These are phyloP conservation scores for Drosophila ustulata DNA, from an alignment of 2,888 invertebrate species.

Conservation along the genomic window DNA sequence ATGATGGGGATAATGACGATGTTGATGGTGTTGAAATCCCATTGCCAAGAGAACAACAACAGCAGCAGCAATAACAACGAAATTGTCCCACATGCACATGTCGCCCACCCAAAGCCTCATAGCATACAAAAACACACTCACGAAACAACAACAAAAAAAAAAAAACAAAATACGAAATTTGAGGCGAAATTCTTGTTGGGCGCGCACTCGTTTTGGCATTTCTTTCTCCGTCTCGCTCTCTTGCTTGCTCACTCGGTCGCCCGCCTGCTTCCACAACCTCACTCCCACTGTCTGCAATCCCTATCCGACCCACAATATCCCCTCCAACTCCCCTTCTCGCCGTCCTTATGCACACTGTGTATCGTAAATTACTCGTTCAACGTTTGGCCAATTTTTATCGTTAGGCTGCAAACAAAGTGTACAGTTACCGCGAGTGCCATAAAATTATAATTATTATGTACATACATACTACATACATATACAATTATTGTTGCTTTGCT, in stretches of 20 bases:
- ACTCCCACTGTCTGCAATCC: background rate
- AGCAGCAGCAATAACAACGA: constrained; percentile 48
- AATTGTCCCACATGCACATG: constrained; percentile 67
- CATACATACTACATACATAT: constrained; percentile 4
- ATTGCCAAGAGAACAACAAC: constrained; percentile 53
- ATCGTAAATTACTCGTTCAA: constrained; percentile 35
- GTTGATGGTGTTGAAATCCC: constrained; percentile 60
- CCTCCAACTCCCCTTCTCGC: background rate
- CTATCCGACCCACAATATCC: background rate
- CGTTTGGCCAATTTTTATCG: constrained; percentile 62
- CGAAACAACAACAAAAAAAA: constrained; percentile 22
- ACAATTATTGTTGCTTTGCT: constrained; percentile 6
- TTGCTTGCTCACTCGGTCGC: background rate
- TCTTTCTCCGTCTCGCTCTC: background rate
- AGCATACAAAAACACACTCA: constrained; percentile 21
- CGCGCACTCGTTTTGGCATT: constrained; percentile 1
- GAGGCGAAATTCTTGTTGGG: constrained; percentile 49
- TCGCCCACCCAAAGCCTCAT: constrained; percentile 41
- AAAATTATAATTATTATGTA: constrained; percentile 28
- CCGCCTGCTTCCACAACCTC: background rate
- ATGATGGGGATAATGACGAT: constrained; percentile 20
- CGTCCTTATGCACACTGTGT: constrained; percentile 5
- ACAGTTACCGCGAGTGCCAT: constrained; percentile 57
- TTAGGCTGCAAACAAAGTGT: constrained; percentile 51
- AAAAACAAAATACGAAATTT: constrained; percentile 59